A percentile compares a stretch with the other conserved stretches of the same genome.
phyloP scores from a whole-genome alignment of 2,888 invertebrate species.

The Spodoptera exigua region DNA sequence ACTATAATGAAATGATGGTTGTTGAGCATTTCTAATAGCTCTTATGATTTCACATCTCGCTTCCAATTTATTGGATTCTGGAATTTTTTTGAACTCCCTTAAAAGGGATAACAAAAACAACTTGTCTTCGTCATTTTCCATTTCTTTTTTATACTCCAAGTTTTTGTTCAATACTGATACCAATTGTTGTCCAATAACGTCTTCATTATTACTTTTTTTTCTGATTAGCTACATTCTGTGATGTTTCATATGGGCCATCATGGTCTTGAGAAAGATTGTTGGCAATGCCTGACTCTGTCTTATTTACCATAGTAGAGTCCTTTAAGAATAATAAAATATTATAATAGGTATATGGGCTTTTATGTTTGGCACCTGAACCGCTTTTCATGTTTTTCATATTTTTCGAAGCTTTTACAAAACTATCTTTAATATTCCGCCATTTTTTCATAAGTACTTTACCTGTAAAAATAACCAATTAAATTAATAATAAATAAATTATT shows the following conservation, averaged over 20 bases:
- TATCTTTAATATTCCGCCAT: constrained; percentile 29
- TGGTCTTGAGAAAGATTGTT: too few species aligned
- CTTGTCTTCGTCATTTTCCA: constrained; percentile 31
- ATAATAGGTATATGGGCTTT: too few species aligned
- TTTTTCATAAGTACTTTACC: constrained; percentile 24
- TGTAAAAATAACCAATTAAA: constrained; percentile 9
- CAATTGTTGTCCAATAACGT: constrained; percentile 4
- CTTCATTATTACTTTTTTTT: too few species aligned
- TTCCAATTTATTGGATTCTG: constrained; percentile 31
- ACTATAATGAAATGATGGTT: too few species aligned
- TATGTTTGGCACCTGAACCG: constrained; percentile 16
- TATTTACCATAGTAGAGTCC: too few species aligned
- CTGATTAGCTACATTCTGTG: too few species aligned
- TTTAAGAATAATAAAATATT: too few species aligned
- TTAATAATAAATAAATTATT: too few species aligned
- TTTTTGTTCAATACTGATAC: constrained; percentile 19
- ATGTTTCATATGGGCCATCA: too few species aligned
- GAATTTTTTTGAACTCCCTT: constrained; percentile 33
- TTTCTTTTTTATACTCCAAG: constrained; percentile 22
- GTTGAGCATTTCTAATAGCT: constrained; percentile 20
- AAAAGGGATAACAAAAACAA: constrained; percentile 31
- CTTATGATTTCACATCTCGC: constrained; percentile 33
- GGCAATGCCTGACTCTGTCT: too few species aligned
- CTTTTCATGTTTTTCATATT: constrained; percentile 20
- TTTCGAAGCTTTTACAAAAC: constrained; percentile 38